Conservation (phyloP, 1,140 invertebrate genomes). For the Diplogasteroides magnus region DNA sequence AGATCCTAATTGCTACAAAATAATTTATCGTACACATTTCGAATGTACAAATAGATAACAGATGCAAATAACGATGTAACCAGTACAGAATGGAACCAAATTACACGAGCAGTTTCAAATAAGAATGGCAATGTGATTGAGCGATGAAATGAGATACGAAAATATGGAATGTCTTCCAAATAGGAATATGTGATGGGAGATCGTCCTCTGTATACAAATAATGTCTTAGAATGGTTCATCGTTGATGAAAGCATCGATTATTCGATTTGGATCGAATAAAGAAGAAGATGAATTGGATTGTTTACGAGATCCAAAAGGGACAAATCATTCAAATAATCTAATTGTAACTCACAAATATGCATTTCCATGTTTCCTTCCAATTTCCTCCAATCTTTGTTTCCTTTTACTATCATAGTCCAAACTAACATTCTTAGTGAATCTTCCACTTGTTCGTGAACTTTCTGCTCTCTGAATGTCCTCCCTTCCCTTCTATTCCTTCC, state of each 20-base stretch:
- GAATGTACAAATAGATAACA: no score
- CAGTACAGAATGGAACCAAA: no score
- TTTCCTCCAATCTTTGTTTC: background rate
- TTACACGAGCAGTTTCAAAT: no score
- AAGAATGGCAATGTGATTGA: no score
- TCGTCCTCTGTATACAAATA: no score
- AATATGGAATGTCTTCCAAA: no score
- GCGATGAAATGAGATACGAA: no score
- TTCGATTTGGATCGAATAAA: background rate
- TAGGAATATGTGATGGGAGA: no score
- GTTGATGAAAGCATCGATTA: background rate
- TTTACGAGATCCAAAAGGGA: background rate
- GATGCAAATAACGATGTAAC: no score
- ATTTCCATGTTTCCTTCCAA: background rate
- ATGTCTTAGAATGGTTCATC: background rate
- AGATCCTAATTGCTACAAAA: no score
- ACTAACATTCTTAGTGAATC: background rate
- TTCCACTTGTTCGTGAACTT: background rate
- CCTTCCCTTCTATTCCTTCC: background rate
- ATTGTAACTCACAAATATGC: background rate
- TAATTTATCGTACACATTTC: no score
- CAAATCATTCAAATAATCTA: background rate
- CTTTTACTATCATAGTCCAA: background rate
- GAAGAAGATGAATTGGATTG: background rate
- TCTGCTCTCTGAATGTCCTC: background rate